Base-by-base conservation (phyloP, 2,888 invertebrate genomes). In the Plagodis dolabraria region DNA sequence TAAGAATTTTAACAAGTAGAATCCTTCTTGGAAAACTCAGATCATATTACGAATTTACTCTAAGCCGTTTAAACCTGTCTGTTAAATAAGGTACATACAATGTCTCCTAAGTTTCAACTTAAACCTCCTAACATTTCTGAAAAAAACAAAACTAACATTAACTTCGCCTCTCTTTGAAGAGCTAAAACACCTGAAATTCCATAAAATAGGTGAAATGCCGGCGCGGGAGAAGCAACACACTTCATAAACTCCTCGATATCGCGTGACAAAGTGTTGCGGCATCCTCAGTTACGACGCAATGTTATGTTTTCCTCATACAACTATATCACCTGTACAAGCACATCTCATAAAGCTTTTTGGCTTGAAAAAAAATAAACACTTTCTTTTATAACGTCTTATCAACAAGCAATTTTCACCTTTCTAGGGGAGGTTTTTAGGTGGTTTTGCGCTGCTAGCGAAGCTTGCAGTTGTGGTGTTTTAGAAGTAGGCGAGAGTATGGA, bases 321-420 rank as follows among this genome's bases (percentile, higher is more conserved):
- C 59, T 59, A 53, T 54, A 59, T 59, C 53, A 48, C 50, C 49
- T 50, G 42, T 49, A 48, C 46, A 36, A 54, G 50, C 50, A 47
- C 53, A 47, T 59, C 46, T 59, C 53, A 48, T 59, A 59, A 54
- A 59, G 53, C 53, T 48, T 58, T 49, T 59, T 53, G 53, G 46
- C 47, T 40, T 50, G 50, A 59, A 59, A 59, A 58, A 22, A 22
- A 22, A 22, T 22, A 22, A 52, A 58, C 44, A 47, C 12, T 54
- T 54, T 53, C 45, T 57, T 10, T 33, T 52, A 52, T 49, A 43
- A 53, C 45, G 34, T 10, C 49, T 53, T 54, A 59, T 59, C 50
- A 46, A 12, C 45, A 33, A 11, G 53, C 50, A 36, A 59, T 54
- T 47, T 46, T 46, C 53, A 8, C 46, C 36, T 12, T n/a, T 48